phyloP scores from a whole-genome alignment of 2,113 vertebrate genomes.

The Microcebus lehilahytsara region DNA sequence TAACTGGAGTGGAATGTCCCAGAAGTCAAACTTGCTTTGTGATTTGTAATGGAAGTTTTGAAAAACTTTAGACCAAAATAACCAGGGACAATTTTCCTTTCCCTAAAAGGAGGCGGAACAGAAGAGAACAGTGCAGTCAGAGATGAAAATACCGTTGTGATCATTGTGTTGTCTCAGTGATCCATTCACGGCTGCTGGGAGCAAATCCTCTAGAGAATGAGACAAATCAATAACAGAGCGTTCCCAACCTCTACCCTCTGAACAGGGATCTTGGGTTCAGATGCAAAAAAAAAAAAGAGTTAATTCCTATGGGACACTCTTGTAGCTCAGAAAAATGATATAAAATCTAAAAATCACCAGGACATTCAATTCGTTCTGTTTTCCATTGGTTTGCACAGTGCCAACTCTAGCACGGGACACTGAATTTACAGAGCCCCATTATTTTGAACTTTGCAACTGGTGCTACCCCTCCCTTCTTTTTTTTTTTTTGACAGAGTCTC shows the following conservation, averaged over 20 bases:
- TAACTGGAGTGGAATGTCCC: constrained; percentile 50
- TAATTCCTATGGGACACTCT: background rate
- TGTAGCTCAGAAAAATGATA: background rate
- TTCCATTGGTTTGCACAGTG: background rate
- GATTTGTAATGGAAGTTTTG: constrained; percentile 54
- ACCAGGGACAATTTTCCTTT: constrained; percentile 62
- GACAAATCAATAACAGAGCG: background rate
- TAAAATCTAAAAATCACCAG: background rate
- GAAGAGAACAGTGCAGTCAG: background rate
- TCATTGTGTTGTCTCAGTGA: constrained; percentile 46
- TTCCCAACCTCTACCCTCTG: constrained; percentile 10
- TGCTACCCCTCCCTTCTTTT: background rate
- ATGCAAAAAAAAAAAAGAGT: background rate
- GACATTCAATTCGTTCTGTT: background rate
- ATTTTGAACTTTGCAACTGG: background rate
- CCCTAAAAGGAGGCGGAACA: constrained; percentile 70
- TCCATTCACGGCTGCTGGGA: background rate
- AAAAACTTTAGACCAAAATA: constrained; percentile 66
- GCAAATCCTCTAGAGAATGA: constrained; percentile 43
- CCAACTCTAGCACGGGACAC: background rate
- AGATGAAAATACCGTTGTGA: constrained; percentile 50
- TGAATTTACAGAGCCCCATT: background rate
- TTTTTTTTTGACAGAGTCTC: background rate
- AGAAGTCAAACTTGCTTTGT: constrained; percentile 41
- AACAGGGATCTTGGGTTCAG: background rate